A percentile compares a stretch with the other conserved stretches of the same genome.
Evolutionary conservation across 2,113 vertebrate species (phyloP).

Genomic region (Gobio gobio): DNA sequence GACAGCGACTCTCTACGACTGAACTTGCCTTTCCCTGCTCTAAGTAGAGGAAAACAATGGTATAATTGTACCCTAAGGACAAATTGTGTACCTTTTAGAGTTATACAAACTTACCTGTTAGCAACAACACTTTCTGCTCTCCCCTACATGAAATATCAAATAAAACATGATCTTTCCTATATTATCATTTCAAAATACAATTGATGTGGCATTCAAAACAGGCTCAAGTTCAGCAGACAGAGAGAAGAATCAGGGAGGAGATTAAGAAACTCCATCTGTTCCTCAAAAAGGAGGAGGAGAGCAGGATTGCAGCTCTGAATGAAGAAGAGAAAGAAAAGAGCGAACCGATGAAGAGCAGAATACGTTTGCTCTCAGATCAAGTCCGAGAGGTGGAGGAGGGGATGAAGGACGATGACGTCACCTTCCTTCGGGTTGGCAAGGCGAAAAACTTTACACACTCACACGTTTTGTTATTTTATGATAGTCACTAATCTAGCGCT

Average conservation of each 20-base stretch:
- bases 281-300: conserved; percentile 53
- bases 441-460: not conserved
- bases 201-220: not conserved
- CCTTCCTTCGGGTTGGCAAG: conserved; percentile 24
- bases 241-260: conserved; percentile 58
- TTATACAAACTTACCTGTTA: too few species aligned
- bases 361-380: not conserved
- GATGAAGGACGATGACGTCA: conserved; percentile 28
- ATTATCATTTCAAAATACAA: not conserved
- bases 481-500: not conserved
- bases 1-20: too few species aligned
- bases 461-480: not conserved
- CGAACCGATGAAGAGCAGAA: not conserved
- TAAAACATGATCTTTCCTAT: too few species aligned
- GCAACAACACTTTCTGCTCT: too few species aligned
- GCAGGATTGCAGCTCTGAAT: conserved; percentile 42
- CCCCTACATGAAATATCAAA: too few species aligned
- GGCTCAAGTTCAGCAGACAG: conserved; percentile 51
- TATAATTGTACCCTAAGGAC: too few species aligned
- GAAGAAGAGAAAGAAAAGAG: conserved; percentile 41
- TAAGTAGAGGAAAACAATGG: too few species aligned
- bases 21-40: too few species aligned
- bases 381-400: conserved; percentile 31
- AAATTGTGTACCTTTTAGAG: too few species aligned
- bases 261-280: conserved; percentile 35